Evolutionary conservation across 2,113 vertebrate species (phyloP), one percentile per base, ranked within the genome.

Genomic region (Aythya baeri): DNA sequence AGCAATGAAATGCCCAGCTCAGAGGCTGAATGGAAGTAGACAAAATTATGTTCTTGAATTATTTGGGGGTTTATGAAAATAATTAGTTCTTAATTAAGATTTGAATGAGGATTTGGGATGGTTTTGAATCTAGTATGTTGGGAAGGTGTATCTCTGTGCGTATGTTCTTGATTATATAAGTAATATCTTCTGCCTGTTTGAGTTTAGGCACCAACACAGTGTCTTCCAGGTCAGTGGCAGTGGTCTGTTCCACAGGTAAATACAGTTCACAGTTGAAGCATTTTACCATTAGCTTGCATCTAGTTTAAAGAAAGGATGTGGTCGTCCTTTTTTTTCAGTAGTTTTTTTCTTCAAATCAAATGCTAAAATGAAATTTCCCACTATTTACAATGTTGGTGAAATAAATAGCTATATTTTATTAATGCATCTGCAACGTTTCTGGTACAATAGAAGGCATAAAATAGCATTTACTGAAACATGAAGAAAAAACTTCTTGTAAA

Each of bases 161-260:
- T 74, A 11, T 32, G 11, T 55, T 82, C 49, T 75, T 86, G 44
- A 50, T 57, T 27, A 38, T 6, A 0, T 43, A 12, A 54, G 8
- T 86, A 79, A 54, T 25, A 32, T 0, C 7, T 11, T 14, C 59
- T 29, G 41, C 81, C 92, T 97, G 65, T 62, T 82, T 91, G 41
- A 61, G 57, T 94, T 92, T 95, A 98, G 98, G 94, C 97, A 81
- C 97, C 97, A 70, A n/a, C 97, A 52, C 98, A 98, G 31, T 98
- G 97, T 96, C 83, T 98, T 88, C 95, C 97, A 86, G 97, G 97
- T 89, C 98, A 98, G 41, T 98, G 97, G 97, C 98, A 98, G 77
- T 98, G 98, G 98, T 90, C 98, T 87, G 93, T 98, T 94, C 93
- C 96, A 81, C 98, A 98, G 98, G 98, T 98, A 98, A 98, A 68